Percentiles rank a stretch among this genome's conserved stretches.
phyloP scores from a whole-genome alignment of 1,140 invertebrate genomes.

The Dryas iulia region DNA sequence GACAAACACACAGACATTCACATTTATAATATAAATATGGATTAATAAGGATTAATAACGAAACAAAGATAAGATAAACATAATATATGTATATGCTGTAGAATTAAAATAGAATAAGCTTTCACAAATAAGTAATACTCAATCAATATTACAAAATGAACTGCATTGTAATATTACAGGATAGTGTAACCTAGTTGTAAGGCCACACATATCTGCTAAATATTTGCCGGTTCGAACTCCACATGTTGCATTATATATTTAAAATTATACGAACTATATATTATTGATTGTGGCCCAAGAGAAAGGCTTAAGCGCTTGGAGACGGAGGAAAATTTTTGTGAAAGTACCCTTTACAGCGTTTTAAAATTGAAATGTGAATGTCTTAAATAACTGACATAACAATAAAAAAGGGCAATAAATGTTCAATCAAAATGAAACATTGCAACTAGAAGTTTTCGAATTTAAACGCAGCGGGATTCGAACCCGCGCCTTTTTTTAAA shows the following conservation, averaged over 20 bases:
- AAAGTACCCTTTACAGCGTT: not conserved
- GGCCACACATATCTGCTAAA: constrained; percentile 39
- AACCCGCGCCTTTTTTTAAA: too few species aligned
- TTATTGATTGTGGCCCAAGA: not conserved
- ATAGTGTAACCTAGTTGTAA: constrained; percentile 39
- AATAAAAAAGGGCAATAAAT: too few species aligned
- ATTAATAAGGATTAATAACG: too few species aligned
- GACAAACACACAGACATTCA: too few species aligned
- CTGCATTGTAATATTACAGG: not conserved
- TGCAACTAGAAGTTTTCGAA: too few species aligned
- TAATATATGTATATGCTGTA: too few species aligned
- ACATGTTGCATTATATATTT: constrained; percentile 73
- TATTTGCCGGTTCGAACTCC: constrained; percentile 34
- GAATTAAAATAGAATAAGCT: not conserved
- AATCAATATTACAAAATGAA: not conserved
- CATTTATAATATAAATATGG: too few species aligned
- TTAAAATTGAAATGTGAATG: not conserved
- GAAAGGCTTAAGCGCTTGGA: not conserved
- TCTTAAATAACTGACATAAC: not conserved
- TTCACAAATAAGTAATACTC: not conserved
- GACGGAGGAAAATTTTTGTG: not conserved
- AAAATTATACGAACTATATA: constrained; percentile 27
- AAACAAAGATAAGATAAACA: too few species aligned
- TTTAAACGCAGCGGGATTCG: too few species aligned
- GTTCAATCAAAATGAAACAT: too few species aligned